phyloP scores from a whole-genome alignment of 92 coral and sea anemone species.

The Phenganax stokvisi region DNA sequence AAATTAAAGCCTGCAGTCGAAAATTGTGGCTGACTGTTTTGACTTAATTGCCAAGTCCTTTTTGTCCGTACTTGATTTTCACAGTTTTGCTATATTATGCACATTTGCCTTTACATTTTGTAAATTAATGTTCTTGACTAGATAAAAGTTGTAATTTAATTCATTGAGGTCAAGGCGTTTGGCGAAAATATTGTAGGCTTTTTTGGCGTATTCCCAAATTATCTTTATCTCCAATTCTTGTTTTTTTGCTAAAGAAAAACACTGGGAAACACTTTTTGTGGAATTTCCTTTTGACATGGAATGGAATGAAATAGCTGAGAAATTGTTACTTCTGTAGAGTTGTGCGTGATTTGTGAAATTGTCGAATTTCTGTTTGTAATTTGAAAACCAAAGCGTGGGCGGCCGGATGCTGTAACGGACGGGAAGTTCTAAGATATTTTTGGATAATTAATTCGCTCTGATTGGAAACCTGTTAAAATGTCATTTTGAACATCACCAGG shows the following conservation, averaged over 20 bases:
- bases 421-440: slow-evolving; percentile 23
- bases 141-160: background rate
- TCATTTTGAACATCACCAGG: background rate
- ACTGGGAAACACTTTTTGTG: background rate
- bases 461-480: background rate
- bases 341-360: background rate
- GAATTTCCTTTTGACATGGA: background rate
- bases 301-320: background rate
- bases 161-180: background rate
- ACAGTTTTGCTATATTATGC: background rate
- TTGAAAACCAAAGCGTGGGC: slow-evolving; percentile 13
- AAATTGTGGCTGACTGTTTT: background rate
- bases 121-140: too few relatives aligned
- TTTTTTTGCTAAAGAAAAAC: background rate
- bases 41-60: background rate
- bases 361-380: background rate
- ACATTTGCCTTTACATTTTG: background rate
- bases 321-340: background rate
- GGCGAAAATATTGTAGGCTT: background rate
- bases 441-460: background rate
- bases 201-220: background rate
- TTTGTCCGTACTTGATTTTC: background rate
- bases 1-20: too few relatives aligned
- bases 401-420: slow-evolving; percentile 28
- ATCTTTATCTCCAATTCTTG: too few relatives aligned